Conservation (phyloP, 2,888 invertebrate species). For the Chymomyza caudatula region DNA sequence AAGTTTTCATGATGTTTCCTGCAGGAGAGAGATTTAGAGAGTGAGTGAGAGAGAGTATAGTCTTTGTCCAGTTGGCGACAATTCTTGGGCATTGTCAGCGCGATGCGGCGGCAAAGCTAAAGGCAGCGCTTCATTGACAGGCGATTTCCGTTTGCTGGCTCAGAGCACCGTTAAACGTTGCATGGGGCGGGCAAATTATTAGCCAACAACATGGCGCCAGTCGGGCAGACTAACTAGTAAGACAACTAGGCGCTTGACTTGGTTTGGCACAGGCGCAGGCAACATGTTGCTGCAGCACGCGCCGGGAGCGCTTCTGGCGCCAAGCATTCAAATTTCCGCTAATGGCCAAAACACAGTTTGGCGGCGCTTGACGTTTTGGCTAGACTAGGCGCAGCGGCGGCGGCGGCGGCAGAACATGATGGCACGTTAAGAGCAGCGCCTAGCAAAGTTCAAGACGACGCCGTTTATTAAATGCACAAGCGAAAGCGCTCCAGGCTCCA, state of each 20-base stretch:
- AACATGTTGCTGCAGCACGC: constrained; percentile 26
- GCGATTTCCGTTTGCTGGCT: constrained; percentile 53
- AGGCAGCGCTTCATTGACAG: constrained; percentile 55
- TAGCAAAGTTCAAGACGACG: constrained; percentile 57
- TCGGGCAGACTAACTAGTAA: neutral
- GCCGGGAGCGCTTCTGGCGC: constrained; percentile 61
- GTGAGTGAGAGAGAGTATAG: neutral
- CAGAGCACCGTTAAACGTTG: neutral
- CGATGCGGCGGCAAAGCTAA: constrained; percentile 9
- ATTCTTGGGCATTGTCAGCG: constrained; percentile 41
- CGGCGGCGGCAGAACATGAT: constrained; percentile 13
- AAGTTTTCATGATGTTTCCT: constrained; percentile 2
- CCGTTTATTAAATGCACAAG: constrained; percentile 55
- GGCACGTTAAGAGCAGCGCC: neutral
- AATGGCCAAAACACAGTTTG: constrained; percentile 25
- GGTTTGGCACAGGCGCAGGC: neutral
- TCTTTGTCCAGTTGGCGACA: constrained; percentile 25
- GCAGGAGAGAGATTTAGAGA: no score
- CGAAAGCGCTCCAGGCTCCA: constrained; percentile 34
- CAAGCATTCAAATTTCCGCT: constrained; percentile 61
- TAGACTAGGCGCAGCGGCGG: constrained; percentile 19
- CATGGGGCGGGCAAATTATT: neutral
- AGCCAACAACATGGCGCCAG: constrained; percentile 1
- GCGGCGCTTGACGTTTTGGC: neutral
- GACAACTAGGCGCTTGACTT: neutral